Base-by-base conservation (phyloP, 2,888 invertebrate genomes). In the Gasteruption jaculator region DNA sequence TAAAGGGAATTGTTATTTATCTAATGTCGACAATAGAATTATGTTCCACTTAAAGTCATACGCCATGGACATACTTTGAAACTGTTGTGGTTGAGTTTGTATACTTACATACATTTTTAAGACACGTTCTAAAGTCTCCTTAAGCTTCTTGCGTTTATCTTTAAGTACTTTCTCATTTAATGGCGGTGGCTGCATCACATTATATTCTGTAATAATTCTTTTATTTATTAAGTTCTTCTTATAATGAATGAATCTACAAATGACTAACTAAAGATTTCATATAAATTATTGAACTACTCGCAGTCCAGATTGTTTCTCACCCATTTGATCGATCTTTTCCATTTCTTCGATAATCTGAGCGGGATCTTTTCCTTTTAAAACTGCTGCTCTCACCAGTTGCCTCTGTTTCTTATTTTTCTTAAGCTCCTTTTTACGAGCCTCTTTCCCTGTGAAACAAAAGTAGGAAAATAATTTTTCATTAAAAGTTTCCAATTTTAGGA, bases 351-450 rank as follows among this genome's bases (percentile, higher is more conserved):
- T 79, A 44, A 97, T 84, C 68, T 95, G 93, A 38, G 86, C 80
- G 0, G 97, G 96, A 77, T 99, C 96, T 76, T 97, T 96, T 68
- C 94, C 93, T 75, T 97, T 97, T 3, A 99, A 76, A 2, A 97
- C 96, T 35, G 96, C 95, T 32, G 94, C 92, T 49, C 97, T 76
- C 1, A 97, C 97, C 79, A 94, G 84, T 73, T 92, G 91, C 38
- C 97, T 78, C 69, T 97, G 97, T 56, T 93, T 87, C 72, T 97
- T 97, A 71, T 99, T 99, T 76, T 96, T 97, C 72, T 97, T 99
- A 26, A 97, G 72, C 72, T 99, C 97, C 65, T 93, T 91, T 71
- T 95, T 95, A 39, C 96, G 80, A 10, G 96, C 96, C 73, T 96
- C 95, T 72, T 97, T 97, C 62, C 96, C 92, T 93, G 61, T 18